Base-by-base conservation (phyloP, 30 jellyfish, hydroid and myxozoan species). In the Mastigias papua region DNA sequence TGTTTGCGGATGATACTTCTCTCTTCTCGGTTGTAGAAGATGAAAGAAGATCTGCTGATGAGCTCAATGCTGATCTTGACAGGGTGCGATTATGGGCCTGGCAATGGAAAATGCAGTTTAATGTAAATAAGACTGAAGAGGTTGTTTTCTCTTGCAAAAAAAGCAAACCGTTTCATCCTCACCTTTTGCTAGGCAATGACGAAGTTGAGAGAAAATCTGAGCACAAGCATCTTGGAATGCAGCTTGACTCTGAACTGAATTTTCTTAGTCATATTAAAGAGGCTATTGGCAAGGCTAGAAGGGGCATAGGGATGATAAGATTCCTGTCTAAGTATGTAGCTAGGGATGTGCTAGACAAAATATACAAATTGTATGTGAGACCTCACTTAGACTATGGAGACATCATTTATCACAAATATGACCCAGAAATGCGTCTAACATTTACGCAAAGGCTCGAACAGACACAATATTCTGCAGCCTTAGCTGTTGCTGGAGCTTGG, bases 1-100 rank as follows among this genome's bases (percentile, higher is more conserved):
- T 73, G 85, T 73, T 73, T 73, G 85, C 85, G 29, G 85, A 73
- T 33, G 85, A 73, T 33, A 73, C 85, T 23, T 33, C 85, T 31
- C 85, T 73, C 74, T 73, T 31, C 73, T 26, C 80, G 74, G 73
- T 33, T 73, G 85, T 73, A 7, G 73, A 34, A 10, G 80, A 73
- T 73, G 85, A 26, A 7, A 15, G 49, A 15, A 65, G 35, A 65
- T 25, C 42, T 65, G 73, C 85, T 31, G 80, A 73, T 31, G 74
- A 31, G 85, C 73, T 73, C 33, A 42, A 73, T 31, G 85, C 21
- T 7, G 6, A 31, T 73, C 73, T 73, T 22, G 72, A 34, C 85
- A 73, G 26, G 28, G 73, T 31, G 7, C 85, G 79, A 37, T 73
- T 26, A 19, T 42, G 54, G 54, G 54, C 54, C 7, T 42, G 54